Percentiles rank a stretch among this genome's conserved stretches.
These are phyloP conservation scores for Sus cebifrons DNA, from an alignment of 2,797 vertebrate genomes.

Conservation along the genomic window DNA sequence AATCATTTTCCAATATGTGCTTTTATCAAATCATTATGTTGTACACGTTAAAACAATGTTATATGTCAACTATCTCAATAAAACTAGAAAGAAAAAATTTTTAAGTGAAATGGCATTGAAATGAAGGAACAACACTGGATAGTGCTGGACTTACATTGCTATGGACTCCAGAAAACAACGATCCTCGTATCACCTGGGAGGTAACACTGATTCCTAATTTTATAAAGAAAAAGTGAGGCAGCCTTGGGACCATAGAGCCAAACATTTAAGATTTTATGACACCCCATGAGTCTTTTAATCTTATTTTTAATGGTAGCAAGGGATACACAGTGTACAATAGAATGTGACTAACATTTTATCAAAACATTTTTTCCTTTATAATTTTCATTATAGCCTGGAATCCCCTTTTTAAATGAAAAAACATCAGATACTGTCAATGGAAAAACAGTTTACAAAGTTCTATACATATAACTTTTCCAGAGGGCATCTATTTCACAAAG, in stretches of 20 bases:
- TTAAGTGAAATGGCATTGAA: background rate
- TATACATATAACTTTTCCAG: constrained; percentile 67
- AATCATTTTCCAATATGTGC: background rate
- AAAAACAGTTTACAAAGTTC: constrained; percentile 65
- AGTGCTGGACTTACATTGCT: background rate
- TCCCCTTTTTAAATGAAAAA: constrained; percentile 59
- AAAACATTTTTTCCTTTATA: constrained; percentile 57
- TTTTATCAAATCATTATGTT: background rate
- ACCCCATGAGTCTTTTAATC: background rate
- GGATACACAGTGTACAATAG: constrained; percentile 29
- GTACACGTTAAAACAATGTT: background rate
- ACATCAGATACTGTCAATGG: constrained; percentile 2
- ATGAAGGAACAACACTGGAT: background rate
- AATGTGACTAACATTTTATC: constrained; percentile 57
- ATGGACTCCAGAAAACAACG: background rate
- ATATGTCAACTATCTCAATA: background rate
- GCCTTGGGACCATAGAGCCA: background rate
- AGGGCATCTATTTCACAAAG: background rate
- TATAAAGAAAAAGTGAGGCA: background rate
- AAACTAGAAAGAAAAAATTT: background rate
- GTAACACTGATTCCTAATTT: background rate
- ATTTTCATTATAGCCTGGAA: constrained; percentile 48
- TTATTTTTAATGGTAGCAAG: constrained; percentile 46
- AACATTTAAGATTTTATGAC: constrained; percentile 31
- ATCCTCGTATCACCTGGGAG: background rate